Base-by-base conservation (phyloP, 1,140 invertebrate genomes). In the Zaprionus lachaisei region DNA sequence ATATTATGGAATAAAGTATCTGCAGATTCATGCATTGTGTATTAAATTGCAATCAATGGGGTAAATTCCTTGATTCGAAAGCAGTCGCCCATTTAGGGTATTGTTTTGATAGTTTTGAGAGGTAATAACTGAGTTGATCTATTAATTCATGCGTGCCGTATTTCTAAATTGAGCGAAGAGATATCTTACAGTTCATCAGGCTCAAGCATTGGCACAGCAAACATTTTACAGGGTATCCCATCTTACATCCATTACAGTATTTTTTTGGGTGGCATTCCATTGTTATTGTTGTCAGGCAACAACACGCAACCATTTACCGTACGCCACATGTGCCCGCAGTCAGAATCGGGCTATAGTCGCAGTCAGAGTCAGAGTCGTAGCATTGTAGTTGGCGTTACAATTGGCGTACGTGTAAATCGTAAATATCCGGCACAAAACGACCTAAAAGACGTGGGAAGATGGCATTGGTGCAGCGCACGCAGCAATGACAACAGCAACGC, bases 331-430 rank as follows among this genome's bases (percentile, higher is more conserved):
- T 26, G 56, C 2, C 64, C 64, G 9, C 44, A 73, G 56, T 73
- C 63, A 41, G 41, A 15, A 9, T 41, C 26, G 26, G 11, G 26
- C n/a, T 37, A 9, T 20, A 37, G 37, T 15, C n/a, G 17, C 34
- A 71, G 72, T 65, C 17, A 24, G 60, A 71, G 72, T 65, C 17
- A 24, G 60, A 56, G 26, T 61, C 34, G 47, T 49, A 71, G 20
- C 56, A 72, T 71, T 70, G 67, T 58, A 31, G 75, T 60, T 63
- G 75, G 67, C 72, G 67, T 74, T 86, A 83, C 83, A 83, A 68
- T 86, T 83, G 83, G 83, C 83, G 86, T 83, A 87, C 83, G 83
- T 86, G 83, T 86, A 87, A 86, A 86, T 86, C 83, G 83, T 86
- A 86, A 86, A 86, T 86, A 87, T 87, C 83, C 83, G 83, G 66